These are phyloP conservation scores for Tetraodon nigroviridis DNA, from an alignment of 2,113 vertebrate genomes.

Conservation along the genomic window DNA sequence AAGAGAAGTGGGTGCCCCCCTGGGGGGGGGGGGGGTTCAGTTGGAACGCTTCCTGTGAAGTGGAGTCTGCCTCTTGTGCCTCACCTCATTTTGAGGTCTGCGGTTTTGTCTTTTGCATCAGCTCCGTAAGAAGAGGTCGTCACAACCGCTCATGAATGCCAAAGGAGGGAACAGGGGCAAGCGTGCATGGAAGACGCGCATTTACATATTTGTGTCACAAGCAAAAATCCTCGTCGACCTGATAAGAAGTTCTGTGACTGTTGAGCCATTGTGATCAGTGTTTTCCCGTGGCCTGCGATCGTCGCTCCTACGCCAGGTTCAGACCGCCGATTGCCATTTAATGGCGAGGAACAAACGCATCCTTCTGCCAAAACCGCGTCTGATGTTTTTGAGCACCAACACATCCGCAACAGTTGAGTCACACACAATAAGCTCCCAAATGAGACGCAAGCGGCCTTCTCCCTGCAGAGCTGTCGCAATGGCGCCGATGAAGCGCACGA, in stretches of 20 bases:
- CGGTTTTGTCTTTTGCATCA: constrained; percentile 69
- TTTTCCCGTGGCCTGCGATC: neutral
- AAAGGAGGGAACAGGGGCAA: constrained; percentile 45
- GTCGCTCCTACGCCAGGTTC: constrained; percentile 3
- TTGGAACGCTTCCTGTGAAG: constrained; percentile 65
- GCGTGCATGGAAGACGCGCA: constrained; percentile 23
- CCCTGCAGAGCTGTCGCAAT: constrained; percentile 17
- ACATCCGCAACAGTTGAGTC: constrained; percentile 33
- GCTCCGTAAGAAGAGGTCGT: constrained; percentile 74
- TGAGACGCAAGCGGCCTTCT: constrained; percentile 26
- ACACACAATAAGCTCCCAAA: constrained; percentile 37
- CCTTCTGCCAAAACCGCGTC: constrained; percentile 10
- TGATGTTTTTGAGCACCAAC: constrained; percentile 19
- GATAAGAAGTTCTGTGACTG: constrained; percentile 26
- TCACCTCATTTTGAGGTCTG: constrained; percentile 72
- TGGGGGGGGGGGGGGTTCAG: constrained; percentile 42
- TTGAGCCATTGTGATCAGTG: too few relatives aligned
- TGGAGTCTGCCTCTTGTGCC: constrained; percentile 58
- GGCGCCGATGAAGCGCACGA: constrained; percentile 33
- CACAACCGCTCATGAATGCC: constrained; percentile 65
- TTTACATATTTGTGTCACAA: constrained; percentile 60
- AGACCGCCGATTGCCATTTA: constrained; percentile 6
- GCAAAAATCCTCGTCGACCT: constrained; percentile 47
- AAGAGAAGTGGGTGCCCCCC: too few relatives aligned
- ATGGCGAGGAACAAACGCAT: constrained; percentile 22